Base-by-base conservation (phyloP, 2,888 invertebrate genomes). In the Sphaerophoria taeniata region DNA sequence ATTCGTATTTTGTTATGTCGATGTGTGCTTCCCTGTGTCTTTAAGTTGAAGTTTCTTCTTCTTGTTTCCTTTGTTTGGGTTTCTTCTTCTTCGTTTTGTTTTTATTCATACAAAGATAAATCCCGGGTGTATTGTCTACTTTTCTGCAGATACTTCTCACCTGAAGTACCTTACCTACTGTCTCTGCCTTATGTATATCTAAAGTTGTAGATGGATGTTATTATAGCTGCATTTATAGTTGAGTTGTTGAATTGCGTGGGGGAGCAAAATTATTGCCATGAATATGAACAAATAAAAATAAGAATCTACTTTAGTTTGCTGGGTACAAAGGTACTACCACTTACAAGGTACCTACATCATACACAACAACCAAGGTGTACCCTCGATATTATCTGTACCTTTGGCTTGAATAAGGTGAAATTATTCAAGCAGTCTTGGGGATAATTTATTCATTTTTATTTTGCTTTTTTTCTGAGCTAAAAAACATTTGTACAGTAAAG, bases 401-500 rank as follows among this genome's bases (percentile, higher is more conserved):
- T 51, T 56, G 39, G 51, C 12, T 51, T 51, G 36, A 51, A 39
- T 63, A 51, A n/a, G 34, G 36, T 67, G 65, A 51, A 67, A 67
- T 70, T 70, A 56, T 70, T 70, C 34, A 56, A 65, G 63, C 55
- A 47, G 45, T 56, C 65, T 51, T 67, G 65, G 11, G 39, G 47
- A 55, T n/a, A n/a, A 75, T 67, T 39, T 67, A 74, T 74, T 63
- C 58, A 49, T 58, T 75, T 67, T 67, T 49, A 14, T 39, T 39
- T 39, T 39, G 6, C 9, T 39, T 5, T 1, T 55, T 51, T 43
- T n/a, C 3, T 43, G 7, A 36, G n/a, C 51, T 24, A 16, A 12
- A 63, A 33, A 63, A 63, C 14, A 63, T n/a, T n/a, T n/a, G n/a
- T n/a, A n/a, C 63, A 33, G 5, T 47, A 33, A 63, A 63, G 33